Evolutionary conservation across 2,888 invertebrate species (phyloP), one percentile per base, ranked within the genome.

Genomic region (Zhuqinia jingwanae): DNA sequence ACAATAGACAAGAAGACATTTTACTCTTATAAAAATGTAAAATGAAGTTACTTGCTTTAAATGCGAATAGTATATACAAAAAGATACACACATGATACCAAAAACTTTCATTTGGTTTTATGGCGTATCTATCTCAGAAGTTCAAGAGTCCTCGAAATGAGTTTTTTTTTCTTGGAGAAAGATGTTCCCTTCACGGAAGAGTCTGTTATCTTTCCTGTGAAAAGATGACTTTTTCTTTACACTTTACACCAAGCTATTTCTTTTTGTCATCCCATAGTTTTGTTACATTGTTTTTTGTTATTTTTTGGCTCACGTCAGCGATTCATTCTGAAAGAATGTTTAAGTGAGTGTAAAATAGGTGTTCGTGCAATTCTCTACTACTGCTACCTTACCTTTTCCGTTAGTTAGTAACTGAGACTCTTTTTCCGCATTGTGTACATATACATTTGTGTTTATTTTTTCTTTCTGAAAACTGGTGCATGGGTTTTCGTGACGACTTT

Each of bases 71-170:
- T n/a, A 50, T 50, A 13, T 13, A n/a, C 50, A 50, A 30, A 30
- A 73, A 73, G 50, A 53, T 8, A 36, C 36, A 36, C 73, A 73
- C 27, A 47, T 70, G 70, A 47, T 42, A 79, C 78, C n/a, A 36
- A 50, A 80, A 68, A 80, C 50, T 80, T 68, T 68, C 80, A 68
- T 80, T 68, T 68, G 22, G 20, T 65, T 80, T 80, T 80, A 68
- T 53, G 68, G 80, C 20, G 3, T 36, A 65, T 60, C 15, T 25
- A 45, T 22, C 36, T 20, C 27, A 63, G 3, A 8, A 36, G 36
- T 36, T 36, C 58, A 6, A 53, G 27, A 56, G 53, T 36, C 68
- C 27, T n/a, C 68, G 30, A 68, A 80, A 80, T 68, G 80, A 80
- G 80, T 53, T 80, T 78, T 63, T n/a, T 56, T 13, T 17, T 27